Evolutionary conservation across 2,113 vertebrate species (phyloP).

Genomic region (Mesoclemmys tuberculata): DNA sequence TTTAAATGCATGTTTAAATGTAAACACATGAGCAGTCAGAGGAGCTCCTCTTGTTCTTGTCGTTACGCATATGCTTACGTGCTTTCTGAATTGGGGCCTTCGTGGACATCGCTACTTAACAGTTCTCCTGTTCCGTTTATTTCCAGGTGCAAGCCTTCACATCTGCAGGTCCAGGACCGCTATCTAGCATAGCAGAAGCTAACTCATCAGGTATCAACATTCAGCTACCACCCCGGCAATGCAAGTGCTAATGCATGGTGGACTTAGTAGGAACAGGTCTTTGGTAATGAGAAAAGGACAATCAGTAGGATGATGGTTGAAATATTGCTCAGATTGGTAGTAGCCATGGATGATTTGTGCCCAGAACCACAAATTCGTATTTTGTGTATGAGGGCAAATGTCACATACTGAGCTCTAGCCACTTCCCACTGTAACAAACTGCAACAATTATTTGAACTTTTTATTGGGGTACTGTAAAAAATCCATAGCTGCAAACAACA

Average conservation of each 20-base stretch:
- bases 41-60: not conserved
- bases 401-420: not conserved
- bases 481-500: not conserved
- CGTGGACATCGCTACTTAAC: not conserved
- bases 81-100: not conserved
- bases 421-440: not conserved
- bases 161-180: slow-evolving; percentile 75
- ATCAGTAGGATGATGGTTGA: not conserved
- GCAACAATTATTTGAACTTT: not conserved
- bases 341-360: not conserved
- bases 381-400: not conserved
- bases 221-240: not conserved
- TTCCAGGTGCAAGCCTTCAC: slow-evolving; percentile 78
- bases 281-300: not conserved
- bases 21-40: not conserved
- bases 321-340: not conserved
- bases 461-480: not conserved
- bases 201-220: slow-evolving; percentile 73
- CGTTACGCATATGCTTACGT: not conserved
- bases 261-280: not conserved
- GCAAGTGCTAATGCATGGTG: not conserved
- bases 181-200: slow-evolving; percentile 67
- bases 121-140: not conserved
- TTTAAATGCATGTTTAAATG: accelerated
- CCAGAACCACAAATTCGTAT: not conserved